Conservation (phyloP, 2,113 vertebrate genomes). For the Stigmatopora nigra region DNA sequence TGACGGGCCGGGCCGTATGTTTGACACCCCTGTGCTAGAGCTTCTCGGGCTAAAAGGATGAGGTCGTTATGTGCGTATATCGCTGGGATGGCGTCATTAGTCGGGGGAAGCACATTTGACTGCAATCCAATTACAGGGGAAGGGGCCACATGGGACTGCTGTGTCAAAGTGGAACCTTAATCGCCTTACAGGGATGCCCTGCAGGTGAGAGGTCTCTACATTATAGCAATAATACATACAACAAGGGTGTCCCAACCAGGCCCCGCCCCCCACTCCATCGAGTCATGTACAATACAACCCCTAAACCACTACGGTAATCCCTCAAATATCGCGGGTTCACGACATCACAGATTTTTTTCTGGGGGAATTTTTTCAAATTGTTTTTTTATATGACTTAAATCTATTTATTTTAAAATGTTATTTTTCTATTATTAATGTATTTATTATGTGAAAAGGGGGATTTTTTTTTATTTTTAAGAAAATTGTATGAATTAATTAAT, state of each 20-base stretch:
- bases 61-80: slow-evolving; percentile 50
- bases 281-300: no score
- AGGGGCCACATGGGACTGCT: slow-evolving; percentile 29
- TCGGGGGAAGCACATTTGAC: slow-evolving; percentile 26
- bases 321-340: background rate
- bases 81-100: slow-evolving; percentile 17
- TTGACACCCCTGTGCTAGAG: no score
- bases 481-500: no score
- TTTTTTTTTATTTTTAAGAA: no score
- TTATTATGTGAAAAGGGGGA: no score
- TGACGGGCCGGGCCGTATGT: slow-evolving; percentile 36
- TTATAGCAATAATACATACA: slow-evolving; percentile 16
- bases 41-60: slow-evolving; percentile 47
- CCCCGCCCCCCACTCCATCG: no score
- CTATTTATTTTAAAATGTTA: no score
- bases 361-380: no score
- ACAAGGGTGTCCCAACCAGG: no score
- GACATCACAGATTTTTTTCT: no score
- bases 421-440: no score
- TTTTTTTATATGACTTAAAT: no score
- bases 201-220: slow-evolving; percentile 21
- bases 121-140: slow-evolving; percentile 46
- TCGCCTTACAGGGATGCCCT: background rate
- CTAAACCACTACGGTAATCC: background rate
- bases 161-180: slow-evolving; percentile 2